Percentiles rank a stretch among this genome's conserved stretches.
These are phyloP conservation scores for Ageneiosus marmoratus DNA, from an alignment of 2,113 vertebrate genomes.

Conservation along the genomic window DNA sequence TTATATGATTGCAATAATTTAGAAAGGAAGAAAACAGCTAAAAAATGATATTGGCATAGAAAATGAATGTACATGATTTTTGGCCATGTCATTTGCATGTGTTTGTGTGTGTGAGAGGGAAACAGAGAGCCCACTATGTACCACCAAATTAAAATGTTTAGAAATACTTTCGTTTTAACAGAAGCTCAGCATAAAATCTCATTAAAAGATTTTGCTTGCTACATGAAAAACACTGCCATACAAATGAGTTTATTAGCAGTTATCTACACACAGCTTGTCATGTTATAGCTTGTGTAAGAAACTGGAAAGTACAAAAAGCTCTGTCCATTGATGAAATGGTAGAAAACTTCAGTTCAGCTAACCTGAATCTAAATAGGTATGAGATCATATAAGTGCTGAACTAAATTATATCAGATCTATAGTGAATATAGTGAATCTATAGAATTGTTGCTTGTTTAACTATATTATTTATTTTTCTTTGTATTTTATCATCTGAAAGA, in stretches of 20 bases:
- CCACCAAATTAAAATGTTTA: neutral
- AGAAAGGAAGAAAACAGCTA: neutral
- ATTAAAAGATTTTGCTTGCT: neutral
- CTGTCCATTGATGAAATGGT: neutral
- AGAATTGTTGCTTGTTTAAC: neutral
- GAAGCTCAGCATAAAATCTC: neutral
- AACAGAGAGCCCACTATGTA: neutral
- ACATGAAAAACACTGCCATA: neutral
- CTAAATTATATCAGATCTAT: neutral
- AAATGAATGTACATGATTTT: neutral
- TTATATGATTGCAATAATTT: neutral
- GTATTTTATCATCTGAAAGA: slow-evolving; percentile 2
- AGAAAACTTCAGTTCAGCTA: neutral
- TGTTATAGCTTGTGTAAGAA: neutral
- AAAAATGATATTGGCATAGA: neutral
- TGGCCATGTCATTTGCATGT: neutral
- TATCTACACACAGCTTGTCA: neutral
- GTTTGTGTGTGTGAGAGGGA: neutral
- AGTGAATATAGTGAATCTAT: no score
- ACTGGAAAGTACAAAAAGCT: neutral
- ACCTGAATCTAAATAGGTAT: neutral
- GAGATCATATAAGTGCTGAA: neutral
- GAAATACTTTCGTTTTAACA: neutral
- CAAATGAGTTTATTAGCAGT: neutral
- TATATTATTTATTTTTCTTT: neutral